Conservation (phyloP, 2,113 vertebrate genomes). For the Microtus ochrogaster region DNA sequence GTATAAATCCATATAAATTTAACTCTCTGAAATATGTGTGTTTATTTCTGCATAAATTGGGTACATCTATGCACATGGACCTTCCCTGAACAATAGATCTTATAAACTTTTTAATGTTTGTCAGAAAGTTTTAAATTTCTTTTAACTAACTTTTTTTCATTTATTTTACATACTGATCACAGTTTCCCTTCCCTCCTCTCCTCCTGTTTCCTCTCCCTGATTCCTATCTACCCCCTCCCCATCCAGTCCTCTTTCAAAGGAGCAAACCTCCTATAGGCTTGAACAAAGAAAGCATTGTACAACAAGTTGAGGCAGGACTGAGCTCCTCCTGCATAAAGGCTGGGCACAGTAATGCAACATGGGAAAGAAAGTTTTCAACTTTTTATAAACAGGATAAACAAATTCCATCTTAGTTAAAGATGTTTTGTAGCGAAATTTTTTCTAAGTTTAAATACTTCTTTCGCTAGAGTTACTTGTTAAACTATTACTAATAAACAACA, state of each 20-base stretch:
- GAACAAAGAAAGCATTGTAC: too few species aligned
- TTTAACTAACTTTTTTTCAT: too few species aligned
- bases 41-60: neutral
- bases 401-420: neutral
- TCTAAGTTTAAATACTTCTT: neutral
- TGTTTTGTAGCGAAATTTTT: neutral
- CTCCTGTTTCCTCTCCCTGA: too few species aligned
- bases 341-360: too few species aligned
- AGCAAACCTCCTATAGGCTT: too few species aligned
- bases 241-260: too few species aligned
- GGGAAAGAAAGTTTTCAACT: neutral
- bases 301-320: too few species aligned
- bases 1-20: neutral
- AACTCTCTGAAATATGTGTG: neutral
- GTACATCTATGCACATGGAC: neutral
- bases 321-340: too few species aligned
- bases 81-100: neutral
- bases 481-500: neutral
- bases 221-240: too few species aligned
- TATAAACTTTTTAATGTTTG: neutral
- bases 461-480: neutral
- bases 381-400: neutral
- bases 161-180: too few species aligned
- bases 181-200: too few species aligned
- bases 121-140: neutral